Evolutionary conservation across 2,797 vertebrate genomes (phyloP).

Genomic region (Pygocentrus nattereri): DNA sequence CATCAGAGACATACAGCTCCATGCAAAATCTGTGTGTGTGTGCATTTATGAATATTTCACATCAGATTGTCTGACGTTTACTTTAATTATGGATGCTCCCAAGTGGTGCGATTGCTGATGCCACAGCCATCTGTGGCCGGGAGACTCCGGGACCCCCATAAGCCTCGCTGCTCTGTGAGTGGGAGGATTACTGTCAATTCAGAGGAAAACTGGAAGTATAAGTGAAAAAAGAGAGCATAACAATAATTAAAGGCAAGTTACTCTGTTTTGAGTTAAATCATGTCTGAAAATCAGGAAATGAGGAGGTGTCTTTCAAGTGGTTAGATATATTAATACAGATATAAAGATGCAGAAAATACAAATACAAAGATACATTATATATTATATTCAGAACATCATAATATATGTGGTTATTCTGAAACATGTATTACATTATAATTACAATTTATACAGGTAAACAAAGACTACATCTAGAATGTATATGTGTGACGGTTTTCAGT

Average conservation of each 20-base stretch:
- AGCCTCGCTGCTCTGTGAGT: neutral
- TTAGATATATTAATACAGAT: neutral
- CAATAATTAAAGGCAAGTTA: too few relatives aligned
- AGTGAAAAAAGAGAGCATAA: neutral
- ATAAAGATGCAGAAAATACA: too few relatives aligned
- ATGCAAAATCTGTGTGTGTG: neutral
- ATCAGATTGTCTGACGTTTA: neutral
- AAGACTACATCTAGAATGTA: too few relatives aligned
- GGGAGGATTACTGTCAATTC: neutral
- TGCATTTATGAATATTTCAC: neutral
- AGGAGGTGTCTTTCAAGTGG: neutral
- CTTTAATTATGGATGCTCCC: slow-evolving; percentile 8
- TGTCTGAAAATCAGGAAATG: too few relatives aligned
- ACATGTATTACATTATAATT: too few relatives aligned
- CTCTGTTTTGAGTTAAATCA: too few relatives aligned
- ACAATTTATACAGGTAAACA: too few relatives aligned
- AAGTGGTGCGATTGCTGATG: neutral
- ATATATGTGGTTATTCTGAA: too few relatives aligned
- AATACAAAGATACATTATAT: too few relatives aligned
- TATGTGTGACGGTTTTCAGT: too few relatives aligned
- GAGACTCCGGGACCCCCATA: neutral
- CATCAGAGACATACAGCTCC: neutral
- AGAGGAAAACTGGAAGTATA: neutral
- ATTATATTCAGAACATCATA: too few relatives aligned
- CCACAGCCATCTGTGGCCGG: neutral